A percentile compares a stretch with the other conserved stretches of the same genome.
Evolutionary conservation across 2,797 vertebrate species (phyloP).

Genomic region (Hybognathus amarus): DNA sequence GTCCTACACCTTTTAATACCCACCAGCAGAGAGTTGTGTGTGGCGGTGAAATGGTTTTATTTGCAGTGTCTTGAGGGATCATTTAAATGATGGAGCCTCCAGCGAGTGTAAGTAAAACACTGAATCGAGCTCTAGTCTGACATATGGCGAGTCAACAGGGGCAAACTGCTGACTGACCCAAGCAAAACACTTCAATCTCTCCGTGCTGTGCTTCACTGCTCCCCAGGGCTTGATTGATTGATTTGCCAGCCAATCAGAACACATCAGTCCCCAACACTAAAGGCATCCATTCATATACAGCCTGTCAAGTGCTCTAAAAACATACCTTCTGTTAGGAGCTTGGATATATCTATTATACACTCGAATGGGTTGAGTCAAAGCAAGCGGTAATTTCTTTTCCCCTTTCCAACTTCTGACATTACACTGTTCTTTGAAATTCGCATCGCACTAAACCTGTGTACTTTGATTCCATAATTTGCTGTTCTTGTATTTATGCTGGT

Average conservation of each 20-base stretch:
- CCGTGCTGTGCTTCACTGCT: conserved; percentile 64
- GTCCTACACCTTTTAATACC: background rate
- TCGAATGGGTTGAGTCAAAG: conserved; percentile 9
- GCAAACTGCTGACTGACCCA: conserved; percentile 69
- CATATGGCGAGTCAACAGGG: conserved; percentile 71
- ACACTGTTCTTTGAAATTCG: background rate
- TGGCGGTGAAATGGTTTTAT: background rate
- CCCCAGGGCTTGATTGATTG: conserved; percentile 75
- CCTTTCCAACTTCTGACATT: background rate
- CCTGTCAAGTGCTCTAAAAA: conserved; percentile 70
- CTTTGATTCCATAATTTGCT: background rate
- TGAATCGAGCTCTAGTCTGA: conserved; percentile 59
- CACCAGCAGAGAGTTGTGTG: background rate
- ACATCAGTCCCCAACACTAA: conserved; percentile 70
- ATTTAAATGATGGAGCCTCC: conserved; percentile 37
- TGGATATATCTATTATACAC: conserved; percentile 14
- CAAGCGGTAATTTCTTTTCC: background rate
- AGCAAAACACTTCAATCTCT: conserved; percentile 80
- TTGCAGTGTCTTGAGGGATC: background rate
- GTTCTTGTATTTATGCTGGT: background rate
- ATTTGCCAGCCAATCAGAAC: conserved; percentile 73
- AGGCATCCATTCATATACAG: conserved; percentile 71
- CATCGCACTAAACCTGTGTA: background rate
- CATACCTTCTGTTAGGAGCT: conserved; percentile 17
- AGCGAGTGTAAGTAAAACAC: conserved; percentile 70